Evolutionary conservation across 1,140 invertebrate species (phyloP).

Genomic region (Tribolium madens): DNA sequence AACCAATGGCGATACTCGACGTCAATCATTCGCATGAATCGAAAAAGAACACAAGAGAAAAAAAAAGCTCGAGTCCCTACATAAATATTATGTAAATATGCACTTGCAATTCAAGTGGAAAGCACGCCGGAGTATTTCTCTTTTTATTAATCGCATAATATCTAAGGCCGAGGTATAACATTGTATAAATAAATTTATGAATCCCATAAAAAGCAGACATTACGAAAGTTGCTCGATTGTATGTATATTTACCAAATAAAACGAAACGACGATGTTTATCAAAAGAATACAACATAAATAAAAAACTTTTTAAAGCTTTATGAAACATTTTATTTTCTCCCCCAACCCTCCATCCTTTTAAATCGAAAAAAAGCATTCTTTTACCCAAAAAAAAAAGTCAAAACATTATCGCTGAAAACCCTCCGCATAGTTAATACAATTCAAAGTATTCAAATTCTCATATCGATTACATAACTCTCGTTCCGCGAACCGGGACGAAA

Average conservation of each 20-base stretch:
- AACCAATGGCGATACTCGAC: constrained; percentile 22
- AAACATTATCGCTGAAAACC: constrained; percentile 38
- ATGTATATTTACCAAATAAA: constrained; percentile 45
- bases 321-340: constrained; percentile 44
- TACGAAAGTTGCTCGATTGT: constrained; percentile 38
- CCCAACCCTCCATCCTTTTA: not conserved
- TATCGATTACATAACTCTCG: constrained; percentile 52
- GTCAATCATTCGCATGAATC: constrained; percentile 31
- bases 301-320: constrained; percentile 45
- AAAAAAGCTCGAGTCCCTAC: constrained; percentile 7
- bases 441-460: constrained; percentile 53
- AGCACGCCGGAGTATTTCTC: constrained; percentile 17
- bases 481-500: constrained; percentile 1
- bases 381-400: not conserved
- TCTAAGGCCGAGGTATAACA: constrained; percentile 10
- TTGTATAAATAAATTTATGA: constrained; percentile 47
- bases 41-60: constrained; percentile 6
- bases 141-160: constrained; percentile 36
- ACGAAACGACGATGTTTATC: constrained; percentile 44
- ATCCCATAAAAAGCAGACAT: constrained; percentile 34
- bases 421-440: constrained; percentile 47
- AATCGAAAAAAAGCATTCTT: constrained; percentile 11
- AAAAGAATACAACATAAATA: constrained; percentile 48
- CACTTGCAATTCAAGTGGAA: constrained; percentile 28
- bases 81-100: constrained; percentile 42